Conservation (phyloP, 1,140 invertebrate species). For the Drosophila equinoxialis region DNA sequence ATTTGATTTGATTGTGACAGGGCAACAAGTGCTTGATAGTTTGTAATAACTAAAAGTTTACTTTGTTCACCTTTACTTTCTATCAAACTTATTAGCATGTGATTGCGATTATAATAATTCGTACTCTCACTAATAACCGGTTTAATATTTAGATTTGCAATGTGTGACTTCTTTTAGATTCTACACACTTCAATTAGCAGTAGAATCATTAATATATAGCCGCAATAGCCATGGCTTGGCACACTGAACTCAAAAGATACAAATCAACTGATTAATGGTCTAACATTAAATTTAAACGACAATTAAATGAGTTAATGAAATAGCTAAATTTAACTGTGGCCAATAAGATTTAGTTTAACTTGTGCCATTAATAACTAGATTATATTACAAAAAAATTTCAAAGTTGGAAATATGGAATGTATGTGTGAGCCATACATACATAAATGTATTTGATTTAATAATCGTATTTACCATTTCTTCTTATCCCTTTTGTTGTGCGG, state of each 20-base stretch:
- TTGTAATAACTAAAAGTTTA: background rate
- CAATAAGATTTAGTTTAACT: conserved; percentile 5
- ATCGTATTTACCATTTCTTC: background rate
- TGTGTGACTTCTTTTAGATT: background rate
- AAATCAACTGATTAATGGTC: conserved; percentile 6
- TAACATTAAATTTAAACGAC: background rate
- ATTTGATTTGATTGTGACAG: background rate
- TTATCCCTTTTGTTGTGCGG: background rate
- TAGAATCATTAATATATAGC: conserved; percentile 8
- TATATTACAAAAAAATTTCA: background rate
- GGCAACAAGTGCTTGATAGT: background rate
- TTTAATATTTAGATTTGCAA: background rate
- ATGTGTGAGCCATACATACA: background rate
- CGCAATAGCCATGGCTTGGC: background rate
- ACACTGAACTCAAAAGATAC: background rate
- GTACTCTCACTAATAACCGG: background rate
- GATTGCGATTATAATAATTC: background rate
- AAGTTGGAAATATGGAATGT: background rate
- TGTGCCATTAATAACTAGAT: conserved; percentile 7
- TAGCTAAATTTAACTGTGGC: conserved; percentile 1
- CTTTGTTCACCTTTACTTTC: background rate
- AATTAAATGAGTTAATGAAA: background rate
- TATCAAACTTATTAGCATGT: background rate
- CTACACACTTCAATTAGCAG: background rate
- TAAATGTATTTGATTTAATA: background rate